Evolutionary conservation across 2,797 vertebrate genomes (phyloP), one percentile per base, ranked within the genome.

Genomic region (Sciurus vulgaris): DNA sequence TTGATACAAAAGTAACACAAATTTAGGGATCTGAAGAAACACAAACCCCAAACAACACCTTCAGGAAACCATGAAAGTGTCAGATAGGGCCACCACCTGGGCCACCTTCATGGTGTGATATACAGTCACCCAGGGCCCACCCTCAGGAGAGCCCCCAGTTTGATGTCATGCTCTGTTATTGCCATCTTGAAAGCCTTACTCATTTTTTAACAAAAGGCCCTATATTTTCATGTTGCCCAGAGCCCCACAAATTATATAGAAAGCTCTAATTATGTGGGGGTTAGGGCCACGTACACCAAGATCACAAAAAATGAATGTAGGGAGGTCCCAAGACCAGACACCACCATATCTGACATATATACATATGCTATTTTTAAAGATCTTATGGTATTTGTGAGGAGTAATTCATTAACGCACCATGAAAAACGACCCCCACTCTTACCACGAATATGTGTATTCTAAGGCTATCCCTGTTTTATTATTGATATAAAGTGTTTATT

Each of bases 401-500:
- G 26, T 38, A 74, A 74, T 13, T 83, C 83, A 94, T 67, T 86
- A 90, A 28, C 61, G 70, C 35, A 59, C 59, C 14, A 6, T 86
- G 17, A 77, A 83, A 90, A 93, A 93, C 20, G 17, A 9, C 74
- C 74, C 69, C 49, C 20, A 44, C 13, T 69, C 89, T 82, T 65
- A 72, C 44, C 69, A 93, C 88, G 44, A 85, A 85, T 85, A 70
- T 56, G 56, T 76, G 14, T 74, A 74, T 61, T 94, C 24, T 41
- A 44, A 18, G 63, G 14, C 51, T 77, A 77, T 5, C 24, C 41
- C 9, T 61, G 15, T 49, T 93, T 94, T 93, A 63, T 87, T 74
- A 61, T 41, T 76, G 83, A 59, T 79, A 89, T 65, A 92, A 93
- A 85, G 44, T 77, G 2, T n/a, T 94, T 95, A 65, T 74, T 86